phyloP scores from a whole-genome alignment of 2,888 invertebrate genomes.

The Alviniconcha strummeri region DNA sequence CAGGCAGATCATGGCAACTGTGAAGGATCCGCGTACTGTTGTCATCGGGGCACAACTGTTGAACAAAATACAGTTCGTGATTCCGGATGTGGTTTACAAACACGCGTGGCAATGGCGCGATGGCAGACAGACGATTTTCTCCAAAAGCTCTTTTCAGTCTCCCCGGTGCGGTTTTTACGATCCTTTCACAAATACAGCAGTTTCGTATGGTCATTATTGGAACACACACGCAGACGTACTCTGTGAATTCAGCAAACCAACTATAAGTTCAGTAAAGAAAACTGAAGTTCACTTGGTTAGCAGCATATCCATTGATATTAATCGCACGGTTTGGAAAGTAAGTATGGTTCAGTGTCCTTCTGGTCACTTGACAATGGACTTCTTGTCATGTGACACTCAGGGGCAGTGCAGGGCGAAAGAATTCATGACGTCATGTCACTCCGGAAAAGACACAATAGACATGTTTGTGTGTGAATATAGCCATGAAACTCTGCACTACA shows the following conservation, averaged over 20 bases:
- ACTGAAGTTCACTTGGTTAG: not conserved
- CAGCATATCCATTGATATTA: not conserved
- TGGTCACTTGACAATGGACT: slow-evolving; percentile 12
- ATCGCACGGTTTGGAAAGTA: not conserved
- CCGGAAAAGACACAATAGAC: not conserved
- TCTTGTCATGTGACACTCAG: slow-evolving; percentile 2
- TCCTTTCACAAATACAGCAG: too few species aligned
- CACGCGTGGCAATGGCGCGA: slow-evolving; percentile 3
- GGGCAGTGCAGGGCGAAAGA: slow-evolving; percentile 1
- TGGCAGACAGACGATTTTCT: not conserved
- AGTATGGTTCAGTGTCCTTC: slow-evolving; percentile 7
- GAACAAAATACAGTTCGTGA: not conserved
- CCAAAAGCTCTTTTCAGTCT: not conserved
- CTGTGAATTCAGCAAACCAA: slow-evolving; percentile 6
- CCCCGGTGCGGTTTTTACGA: not conserved
- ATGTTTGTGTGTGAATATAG: not conserved
- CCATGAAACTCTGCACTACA: not conserved
- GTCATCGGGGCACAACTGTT: not conserved
- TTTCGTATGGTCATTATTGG: not conserved
- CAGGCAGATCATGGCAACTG: too few species aligned
- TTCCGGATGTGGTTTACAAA: not conserved
- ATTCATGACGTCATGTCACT: not conserved
- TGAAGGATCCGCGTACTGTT: not conserved
- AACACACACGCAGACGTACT: not conserved
- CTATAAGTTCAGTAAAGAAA: too few species aligned